Conservation (phyloP, 2,888 invertebrate genomes). For the Dolichomitus sp. region DNA sequence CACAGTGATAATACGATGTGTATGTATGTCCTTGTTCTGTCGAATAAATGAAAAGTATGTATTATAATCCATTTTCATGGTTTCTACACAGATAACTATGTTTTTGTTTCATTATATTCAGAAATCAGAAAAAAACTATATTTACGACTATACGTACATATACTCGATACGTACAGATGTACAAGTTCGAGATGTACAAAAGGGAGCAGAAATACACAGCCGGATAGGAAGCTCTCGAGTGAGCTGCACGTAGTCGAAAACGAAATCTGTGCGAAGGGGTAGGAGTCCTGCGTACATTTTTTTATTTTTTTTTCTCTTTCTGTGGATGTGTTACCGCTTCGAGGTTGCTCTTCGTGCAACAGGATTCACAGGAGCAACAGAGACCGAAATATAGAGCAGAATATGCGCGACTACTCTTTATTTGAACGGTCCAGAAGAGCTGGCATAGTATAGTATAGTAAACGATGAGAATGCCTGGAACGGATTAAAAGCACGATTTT, state of each 20-base stretch:
- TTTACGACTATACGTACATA: slow-evolving; percentile 23
- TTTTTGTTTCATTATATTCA: slow-evolving; percentile 2
- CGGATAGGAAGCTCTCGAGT: slow-evolving; percentile 62
- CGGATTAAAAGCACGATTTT: slow-evolving; percentile 82
- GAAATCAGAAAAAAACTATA: slow-evolving; percentile 24
- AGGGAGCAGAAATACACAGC: slow-evolving; percentile 23
- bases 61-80: background rate
- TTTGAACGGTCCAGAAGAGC: slow-evolving; percentile 75
- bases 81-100: background rate
- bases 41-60: background rate
- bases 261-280: slow-evolving; percentile 78
- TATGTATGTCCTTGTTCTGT: background rate
- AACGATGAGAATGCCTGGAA: slow-evolving; percentile 82
- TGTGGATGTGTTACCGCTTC: slow-evolving; percentile 57
- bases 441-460: slow-evolving; percentile 59
- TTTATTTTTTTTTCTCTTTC: slow-evolving; percentile 27
- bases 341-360: slow-evolving; percentile 63
- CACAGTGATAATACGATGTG: slow-evolving; percentile 14
- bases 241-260: slow-evolving; percentile 73
- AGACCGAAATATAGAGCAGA: slow-evolving; percentile 44
- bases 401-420: slow-evolving; percentile 78
- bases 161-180: slow-evolving; percentile 69
- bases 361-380: slow-evolving; percentile 61
- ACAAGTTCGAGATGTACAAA: slow-evolving; percentile 30
- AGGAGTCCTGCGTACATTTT: slow-evolving; percentile 38